Percentiles rank a stretch among this genome's conserved stretches.
These are phyloP conservation scores for Zaprionus camerounensis DNA, from an alignment of 1,140 invertebrate species.

Conservation along the genomic window DNA sequence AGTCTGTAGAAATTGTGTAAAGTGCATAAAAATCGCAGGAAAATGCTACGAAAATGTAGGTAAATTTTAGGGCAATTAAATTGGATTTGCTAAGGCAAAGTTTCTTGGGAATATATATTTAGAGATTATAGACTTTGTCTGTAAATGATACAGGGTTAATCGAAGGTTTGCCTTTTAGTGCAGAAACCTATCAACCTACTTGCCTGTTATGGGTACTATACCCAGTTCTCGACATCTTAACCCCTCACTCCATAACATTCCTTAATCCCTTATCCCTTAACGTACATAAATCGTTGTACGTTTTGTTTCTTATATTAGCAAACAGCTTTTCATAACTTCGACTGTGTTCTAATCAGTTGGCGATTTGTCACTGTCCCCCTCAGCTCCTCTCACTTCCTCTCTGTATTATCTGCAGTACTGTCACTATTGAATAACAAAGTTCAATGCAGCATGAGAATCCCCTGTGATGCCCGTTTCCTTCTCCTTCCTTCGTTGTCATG, in stretches of 20 bases:
- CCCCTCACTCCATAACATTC: background rate
- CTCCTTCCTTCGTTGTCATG: background rate
- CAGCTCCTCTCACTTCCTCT: background rate
- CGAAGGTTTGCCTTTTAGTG: no score
- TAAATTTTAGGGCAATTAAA: no score
- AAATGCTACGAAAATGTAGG: no score
- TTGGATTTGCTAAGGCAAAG: no score
- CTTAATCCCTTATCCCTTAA: background rate
- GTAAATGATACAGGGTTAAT: no score
- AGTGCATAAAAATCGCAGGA: no score
- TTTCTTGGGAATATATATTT: no score
- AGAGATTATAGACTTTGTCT: no score
- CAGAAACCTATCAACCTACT: background rate
- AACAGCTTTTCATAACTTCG: constrained; percentile 35
- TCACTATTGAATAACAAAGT: constrained; percentile 26
- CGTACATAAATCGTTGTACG: background rate
- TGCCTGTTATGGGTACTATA: background rate
- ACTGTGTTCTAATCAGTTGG: constrained; percentile 29
- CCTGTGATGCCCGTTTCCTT: background rate
- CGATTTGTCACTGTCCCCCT: constrained; percentile 31
- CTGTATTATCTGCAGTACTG: background rate
- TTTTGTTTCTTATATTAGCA: constrained; percentile 12
- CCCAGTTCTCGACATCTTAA: background rate
- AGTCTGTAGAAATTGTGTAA: no score
- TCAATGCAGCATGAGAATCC: constrained; percentile 11